These are phyloP conservation scores for Polymixis flavicincta DNA, from an alignment of 2,888 invertebrate species.

Conservation along the genomic window DNA sequence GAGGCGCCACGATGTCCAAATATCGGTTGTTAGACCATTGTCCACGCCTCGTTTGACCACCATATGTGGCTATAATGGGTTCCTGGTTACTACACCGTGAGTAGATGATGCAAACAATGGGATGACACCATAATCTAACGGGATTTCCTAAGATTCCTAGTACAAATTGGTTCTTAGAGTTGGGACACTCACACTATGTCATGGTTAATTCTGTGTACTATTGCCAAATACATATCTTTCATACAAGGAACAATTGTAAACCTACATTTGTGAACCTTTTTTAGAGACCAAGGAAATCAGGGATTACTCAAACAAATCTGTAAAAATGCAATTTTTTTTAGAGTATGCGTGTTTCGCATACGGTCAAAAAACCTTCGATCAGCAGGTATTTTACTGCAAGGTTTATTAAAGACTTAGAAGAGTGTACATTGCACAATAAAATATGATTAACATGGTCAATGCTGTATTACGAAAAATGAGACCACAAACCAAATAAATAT, in stretches of 20 bases:
- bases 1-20: constrained; percentile 40
- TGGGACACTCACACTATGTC: not conserved
- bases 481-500: not conserved
- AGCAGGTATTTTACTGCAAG: too few relatives aligned
- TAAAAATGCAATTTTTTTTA: not conserved
- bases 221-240: not conserved
- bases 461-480: not conserved
- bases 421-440: not conserved
- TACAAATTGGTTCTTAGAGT: constrained; percentile 1
- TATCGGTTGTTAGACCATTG: constrained; percentile 54
- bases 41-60: constrained; percentile 56
- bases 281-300: not conserved
- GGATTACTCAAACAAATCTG: not conserved
- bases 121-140: constrained; percentile 29
- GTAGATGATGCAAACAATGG: constrained; percentile 42
- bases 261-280: not conserved
- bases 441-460: not conserved
- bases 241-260: not conserved
- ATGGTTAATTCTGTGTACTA: not conserved
- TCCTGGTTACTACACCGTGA: constrained; percentile 65
- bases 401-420: too few relatives aligned
- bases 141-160: constrained; percentile 34
- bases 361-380: too few relatives aligned
- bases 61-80: constrained; percentile 67
- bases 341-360: not conserved